phyloP scores from a whole-genome alignment of 2,888 invertebrate genomes.

The Hyles lineata region DNA sequence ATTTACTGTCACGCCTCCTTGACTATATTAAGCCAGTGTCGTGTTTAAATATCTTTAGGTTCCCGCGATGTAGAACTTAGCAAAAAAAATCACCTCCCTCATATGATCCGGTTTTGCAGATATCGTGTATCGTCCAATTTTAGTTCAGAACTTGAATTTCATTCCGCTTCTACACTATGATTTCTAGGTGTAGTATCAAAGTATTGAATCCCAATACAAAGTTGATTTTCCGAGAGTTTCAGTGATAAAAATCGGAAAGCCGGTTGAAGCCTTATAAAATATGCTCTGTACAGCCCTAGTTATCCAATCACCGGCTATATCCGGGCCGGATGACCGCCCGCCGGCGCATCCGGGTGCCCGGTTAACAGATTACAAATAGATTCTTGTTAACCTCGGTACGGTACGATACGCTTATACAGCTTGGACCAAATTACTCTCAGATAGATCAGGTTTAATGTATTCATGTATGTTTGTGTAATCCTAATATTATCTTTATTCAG shows the following conservation, averaged over 20 bases:
- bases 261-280: constrained; percentile 18
- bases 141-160: no score
- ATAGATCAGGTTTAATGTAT: background rate
- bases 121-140: no score
- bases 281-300: constrained; percentile 24
- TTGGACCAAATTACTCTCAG: background rate
- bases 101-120: no score
- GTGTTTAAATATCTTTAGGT: no score
- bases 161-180: no score
- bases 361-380: constrained; percentile 26
- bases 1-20: no score
- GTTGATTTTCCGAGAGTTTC: background rate
- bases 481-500: background rate
- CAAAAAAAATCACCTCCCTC: no score
- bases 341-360: constrained; percentile 33
- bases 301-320: constrained; percentile 30
- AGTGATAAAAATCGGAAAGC: constrained; percentile 14
- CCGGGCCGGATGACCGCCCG: constrained; percentile 35
- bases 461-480: no score
- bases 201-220: background rate
- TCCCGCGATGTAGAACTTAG: no score
- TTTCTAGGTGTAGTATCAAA: no score
- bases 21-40: no score
- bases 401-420: background rate
- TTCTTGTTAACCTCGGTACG: constrained; percentile 18